A percentile compares a stretch with the other conserved stretches of the same genome.
phyloP scores from a whole-genome alignment of 2,888 invertebrate genomes.

The Pachliopta kotzebuea region DNA sequence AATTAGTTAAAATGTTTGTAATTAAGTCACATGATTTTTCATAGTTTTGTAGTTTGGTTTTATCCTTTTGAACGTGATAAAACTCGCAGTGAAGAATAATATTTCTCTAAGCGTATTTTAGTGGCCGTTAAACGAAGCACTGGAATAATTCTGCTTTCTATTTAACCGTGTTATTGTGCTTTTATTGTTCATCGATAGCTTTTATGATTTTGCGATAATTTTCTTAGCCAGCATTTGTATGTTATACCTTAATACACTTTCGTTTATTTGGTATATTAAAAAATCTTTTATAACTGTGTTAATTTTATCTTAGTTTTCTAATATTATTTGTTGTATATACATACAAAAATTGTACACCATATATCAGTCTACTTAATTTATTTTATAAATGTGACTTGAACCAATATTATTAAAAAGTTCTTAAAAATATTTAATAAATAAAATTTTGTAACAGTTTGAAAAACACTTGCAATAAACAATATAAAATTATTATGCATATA shows the following conservation, averaged over 20 bases:
- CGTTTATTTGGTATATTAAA: neutral
- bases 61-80: slow-evolving; percentile 2
- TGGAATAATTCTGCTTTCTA: slow-evolving; percentile 18
- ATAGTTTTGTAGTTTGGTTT: neutral
- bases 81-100: slow-evolving; percentile 8
- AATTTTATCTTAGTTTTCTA: no score
- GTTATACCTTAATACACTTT: neutral
- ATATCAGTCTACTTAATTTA: no score
- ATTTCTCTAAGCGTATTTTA: slow-evolving; percentile 15
- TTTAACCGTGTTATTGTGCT: slow-evolving; percentile 14
- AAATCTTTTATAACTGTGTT: neutral
- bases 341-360: no score
- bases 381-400: no score
- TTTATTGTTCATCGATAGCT: slow-evolving; percentile 13
- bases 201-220: slow-evolving; percentile 21
- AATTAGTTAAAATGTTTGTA: no score
- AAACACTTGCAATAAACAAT: no score
- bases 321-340: no score
- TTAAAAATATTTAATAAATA: no score
- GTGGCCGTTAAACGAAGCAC: slow-evolving; percentile 24
- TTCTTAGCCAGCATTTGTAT: neutral
- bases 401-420: no score
- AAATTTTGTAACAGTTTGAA: no score
- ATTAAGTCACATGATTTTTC: neutral
- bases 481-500: no score